Percentiles rank a stretch among this genome's conserved stretches.
Conservation (phyloP, 2,888 invertebrate genomes). For the Ochropleura leucogaster region DNA sequence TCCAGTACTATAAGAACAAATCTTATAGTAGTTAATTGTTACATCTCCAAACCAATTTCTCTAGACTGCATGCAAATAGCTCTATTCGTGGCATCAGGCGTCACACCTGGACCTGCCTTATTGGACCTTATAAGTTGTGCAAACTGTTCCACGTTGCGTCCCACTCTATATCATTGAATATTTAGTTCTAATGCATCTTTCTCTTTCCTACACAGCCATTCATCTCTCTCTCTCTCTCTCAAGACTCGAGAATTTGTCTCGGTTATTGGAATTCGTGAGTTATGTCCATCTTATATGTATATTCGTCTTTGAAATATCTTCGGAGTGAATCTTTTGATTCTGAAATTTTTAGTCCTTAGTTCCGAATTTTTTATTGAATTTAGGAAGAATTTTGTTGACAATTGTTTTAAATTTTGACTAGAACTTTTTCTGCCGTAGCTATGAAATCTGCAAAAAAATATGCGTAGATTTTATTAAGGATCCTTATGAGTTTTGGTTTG, state of each 20-base stretch:
- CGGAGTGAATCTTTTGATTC: slow-evolving; percentile 44
- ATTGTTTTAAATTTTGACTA: neutral
- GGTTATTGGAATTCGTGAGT: slow-evolving; percentile 77
- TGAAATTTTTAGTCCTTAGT: slow-evolving; percentile 42
- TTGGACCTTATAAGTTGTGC: slow-evolving; percentile 90
- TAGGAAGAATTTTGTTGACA: neutral
- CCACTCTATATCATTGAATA: slow-evolving; percentile 73
- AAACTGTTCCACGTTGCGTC: slow-evolving; percentile 78
- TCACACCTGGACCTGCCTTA: slow-evolving; percentile 88
- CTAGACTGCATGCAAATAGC: slow-evolving; percentile 83
- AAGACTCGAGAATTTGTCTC: slow-evolving; percentile 64
- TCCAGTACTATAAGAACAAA: slow-evolving; percentile 12
- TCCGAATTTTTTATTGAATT: slow-evolving; percentile 48
- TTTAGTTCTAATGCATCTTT: slow-evolving; percentile 74
- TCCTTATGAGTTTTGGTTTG: neutral
- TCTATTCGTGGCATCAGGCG: slow-evolving; percentile 79
- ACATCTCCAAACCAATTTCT: slow-evolving; percentile 67
- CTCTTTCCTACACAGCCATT: slow-evolving; percentile 72
- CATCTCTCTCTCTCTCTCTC: slow-evolving; percentile 70
- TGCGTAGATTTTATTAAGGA: neutral
- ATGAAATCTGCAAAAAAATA: neutral
- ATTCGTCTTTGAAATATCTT: slow-evolving; percentile 62
- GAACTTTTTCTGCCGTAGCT: neutral
- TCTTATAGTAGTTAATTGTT: slow-evolving; percentile 63
- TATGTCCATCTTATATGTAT: slow-evolving; percentile 61